A percentile compares a stretch with the other conserved stretches of the same genome.
These are phyloP conservation scores for Caranx ignobilis DNA, from an alignment of 2,113 vertebrate species.

Conservation along the genomic window DNA sequence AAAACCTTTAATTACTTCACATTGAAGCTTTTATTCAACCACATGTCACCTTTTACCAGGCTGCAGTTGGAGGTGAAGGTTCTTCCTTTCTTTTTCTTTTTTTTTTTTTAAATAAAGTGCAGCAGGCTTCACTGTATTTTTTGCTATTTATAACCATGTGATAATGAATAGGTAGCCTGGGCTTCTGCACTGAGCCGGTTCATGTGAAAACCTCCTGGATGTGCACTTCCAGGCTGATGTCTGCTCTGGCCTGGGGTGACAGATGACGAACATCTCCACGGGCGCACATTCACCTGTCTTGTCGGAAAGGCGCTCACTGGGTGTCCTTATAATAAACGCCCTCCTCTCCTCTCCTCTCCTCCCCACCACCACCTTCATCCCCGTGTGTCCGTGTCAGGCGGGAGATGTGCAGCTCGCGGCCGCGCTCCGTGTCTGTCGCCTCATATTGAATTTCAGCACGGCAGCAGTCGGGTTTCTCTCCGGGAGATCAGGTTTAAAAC, in stretches of 20 bases:
- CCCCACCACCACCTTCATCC: neutral
- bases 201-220: neutral
- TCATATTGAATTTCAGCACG: conserved; percentile 56
- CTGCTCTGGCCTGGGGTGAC: conserved; percentile 12
- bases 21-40: neutral
- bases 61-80: neutral
- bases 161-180: neutral
- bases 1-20: neutral
- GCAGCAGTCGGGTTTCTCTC: conserved; percentile 58
- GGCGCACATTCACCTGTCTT: conserved; percentile 42
- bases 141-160: conserved; percentile 14
- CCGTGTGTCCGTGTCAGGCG: conserved; percentile 12
- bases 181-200: neutral
- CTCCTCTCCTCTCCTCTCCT: neutral
- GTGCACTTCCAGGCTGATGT: neutral
- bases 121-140: neutral
- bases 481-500: conserved; percentile 54
- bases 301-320: neutral
- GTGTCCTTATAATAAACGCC: conserved; percentile 13
- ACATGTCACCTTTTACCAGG: neutral
- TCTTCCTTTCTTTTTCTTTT: neutral
- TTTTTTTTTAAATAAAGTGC: neutral
- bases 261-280: neutral
- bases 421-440: conserved; percentile 53
- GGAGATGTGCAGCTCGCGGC: conserved; percentile 31